Evolutionary conservation across 2,113 vertebrate species (phyloP).

Genomic region (Lophotis ruficrista): DNA sequence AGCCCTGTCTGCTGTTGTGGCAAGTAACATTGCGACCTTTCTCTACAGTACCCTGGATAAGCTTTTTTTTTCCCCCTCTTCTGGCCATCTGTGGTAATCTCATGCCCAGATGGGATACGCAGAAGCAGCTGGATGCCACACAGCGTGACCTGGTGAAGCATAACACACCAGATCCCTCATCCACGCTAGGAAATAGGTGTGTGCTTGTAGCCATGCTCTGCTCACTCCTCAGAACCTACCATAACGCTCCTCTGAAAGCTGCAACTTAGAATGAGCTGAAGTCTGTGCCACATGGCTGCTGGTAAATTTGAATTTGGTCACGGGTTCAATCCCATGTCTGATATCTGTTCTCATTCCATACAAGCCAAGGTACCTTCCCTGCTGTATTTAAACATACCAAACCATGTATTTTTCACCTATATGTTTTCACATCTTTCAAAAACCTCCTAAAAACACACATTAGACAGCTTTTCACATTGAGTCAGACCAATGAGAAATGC

Average conservation of each 20-base stretch:
- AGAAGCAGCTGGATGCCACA: neutral
- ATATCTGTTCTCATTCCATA: neutral
- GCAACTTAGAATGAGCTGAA: fast-evolving
- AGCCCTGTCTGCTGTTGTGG: neutral
- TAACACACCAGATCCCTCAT: neutral
- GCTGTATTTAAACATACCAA: neutral
- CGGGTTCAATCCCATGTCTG: neutral
- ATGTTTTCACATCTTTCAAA: neutral
- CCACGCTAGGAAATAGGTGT: neutral
- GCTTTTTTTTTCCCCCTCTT: neutral
- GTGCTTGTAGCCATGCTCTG: neutral
- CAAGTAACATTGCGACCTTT: neutral
- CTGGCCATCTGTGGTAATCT: neutral
- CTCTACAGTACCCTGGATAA: neutral
- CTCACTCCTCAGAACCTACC: neutral
- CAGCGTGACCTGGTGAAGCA: neutral
- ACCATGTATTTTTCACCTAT: neutral
- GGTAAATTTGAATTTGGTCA: neutral
- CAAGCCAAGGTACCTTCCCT: neutral
- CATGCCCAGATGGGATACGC: neutral
- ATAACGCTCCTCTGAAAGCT: neutral
- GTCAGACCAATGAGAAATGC: neutral
- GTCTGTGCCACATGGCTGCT: neutral
- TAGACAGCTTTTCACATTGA: neutral
- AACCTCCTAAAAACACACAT: neutral